Percentiles rank a stretch among this genome's conserved stretches.
These are phyloP conservation scores for Caenorhabditis sinica DNA, from an alignment of 2,888 invertebrate genomes.

Conservation along the genomic window DNA sequence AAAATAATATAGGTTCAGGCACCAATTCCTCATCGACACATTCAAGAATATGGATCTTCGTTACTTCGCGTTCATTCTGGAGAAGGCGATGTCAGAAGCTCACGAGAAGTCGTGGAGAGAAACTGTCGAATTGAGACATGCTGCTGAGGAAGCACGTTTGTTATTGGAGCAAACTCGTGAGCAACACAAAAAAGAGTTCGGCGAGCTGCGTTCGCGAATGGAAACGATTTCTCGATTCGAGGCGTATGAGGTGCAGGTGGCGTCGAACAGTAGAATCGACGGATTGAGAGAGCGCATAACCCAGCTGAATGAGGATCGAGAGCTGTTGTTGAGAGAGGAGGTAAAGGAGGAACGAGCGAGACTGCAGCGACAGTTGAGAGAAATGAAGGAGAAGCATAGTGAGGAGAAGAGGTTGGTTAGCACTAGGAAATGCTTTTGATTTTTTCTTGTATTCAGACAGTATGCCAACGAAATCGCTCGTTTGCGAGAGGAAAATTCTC, in stretches of 20 bases:
- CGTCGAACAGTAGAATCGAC: conserved; percentile 17
- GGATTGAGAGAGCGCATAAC: conserved; percentile 12
- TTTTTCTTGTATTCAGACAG: conserved; percentile 10
- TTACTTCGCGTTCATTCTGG: conserved; percentile 24
- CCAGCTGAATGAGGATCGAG: conserved; percentile 20
- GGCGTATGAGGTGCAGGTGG: conserved; percentile 21
- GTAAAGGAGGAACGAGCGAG: conserved; percentile 33
- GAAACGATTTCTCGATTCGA: conserved; percentile 41
- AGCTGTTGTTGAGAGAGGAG: conserved; percentile 24
- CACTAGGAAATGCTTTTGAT: neutral
- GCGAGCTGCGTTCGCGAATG: conserved; percentile 9
- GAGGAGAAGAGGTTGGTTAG: conserved; percentile 19
- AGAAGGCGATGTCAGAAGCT: conserved; percentile 23
- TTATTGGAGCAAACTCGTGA: conserved; percentile 5
- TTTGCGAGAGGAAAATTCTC: conserved; percentile 11
- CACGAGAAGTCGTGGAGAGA: conserved; percentile 37
- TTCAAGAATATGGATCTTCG: conserved; percentile 34
- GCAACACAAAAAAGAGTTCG: conserved; percentile 24
- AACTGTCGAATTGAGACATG: neutral
- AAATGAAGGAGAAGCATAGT: conserved; percentile 9
- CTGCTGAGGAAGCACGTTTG: conserved; percentile 23
- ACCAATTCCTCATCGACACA: conserved; percentile 37
- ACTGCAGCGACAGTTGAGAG: conserved; percentile 16
- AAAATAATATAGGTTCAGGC: conserved; percentile 32
- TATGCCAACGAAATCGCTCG: conserved; percentile 18